Evolutionary conservation across 53 echinoderm and acorn worm genomes (phyloP), one percentile per base, ranked within the genome.

Genomic region (Holothuria leucospilota): DNA sequence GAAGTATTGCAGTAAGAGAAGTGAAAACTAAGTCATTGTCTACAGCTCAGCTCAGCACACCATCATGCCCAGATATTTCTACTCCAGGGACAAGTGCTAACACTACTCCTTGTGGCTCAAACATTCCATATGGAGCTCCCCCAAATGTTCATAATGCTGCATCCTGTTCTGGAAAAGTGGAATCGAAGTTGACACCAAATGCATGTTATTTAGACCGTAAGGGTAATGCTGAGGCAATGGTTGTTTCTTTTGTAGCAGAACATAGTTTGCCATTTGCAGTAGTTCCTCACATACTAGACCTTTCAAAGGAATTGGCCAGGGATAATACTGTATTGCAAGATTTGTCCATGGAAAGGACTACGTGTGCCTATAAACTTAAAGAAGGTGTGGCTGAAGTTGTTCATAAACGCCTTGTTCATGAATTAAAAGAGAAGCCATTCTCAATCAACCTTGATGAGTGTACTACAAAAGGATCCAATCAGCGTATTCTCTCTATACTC

Each of bases 121-220:
- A 61, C 59, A 63, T 89, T 39, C 89, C 84, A 26, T 89, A 89
- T 75, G 89, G 89, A n/a, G 66, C 83, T n/a, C 74, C 89, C 13
- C 84, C 89, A 61, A 89, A 89, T 71, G 69, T 89, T 8, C 89
- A 89, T 83, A 73, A 72, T 20, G 38, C 65, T 23, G 73, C 77
- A 63, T 46, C 62, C 18, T 89, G 89, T 46, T 75, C 89, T 24
- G 78, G 84, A 59, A n/a, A 84, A 63, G 51, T 74, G 69, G 39
- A 61, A 77, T 24, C 39, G 26, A 77, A 69, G 63, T 53, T 63
- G 61, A 56, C 40, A 12, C 65, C 77, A 60, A 86, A 86, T 77
- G 65, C 63, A 21, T 77, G 77, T 65, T 86, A 38, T 63, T 21
- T 59, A 39, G 88, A 88, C 29, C 34, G 88, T 39, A 88, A 88